Evolutionary conservation across 2,888 invertebrate genomes (phyloP).

Genomic region (Parasteatoda lunata): DNA sequence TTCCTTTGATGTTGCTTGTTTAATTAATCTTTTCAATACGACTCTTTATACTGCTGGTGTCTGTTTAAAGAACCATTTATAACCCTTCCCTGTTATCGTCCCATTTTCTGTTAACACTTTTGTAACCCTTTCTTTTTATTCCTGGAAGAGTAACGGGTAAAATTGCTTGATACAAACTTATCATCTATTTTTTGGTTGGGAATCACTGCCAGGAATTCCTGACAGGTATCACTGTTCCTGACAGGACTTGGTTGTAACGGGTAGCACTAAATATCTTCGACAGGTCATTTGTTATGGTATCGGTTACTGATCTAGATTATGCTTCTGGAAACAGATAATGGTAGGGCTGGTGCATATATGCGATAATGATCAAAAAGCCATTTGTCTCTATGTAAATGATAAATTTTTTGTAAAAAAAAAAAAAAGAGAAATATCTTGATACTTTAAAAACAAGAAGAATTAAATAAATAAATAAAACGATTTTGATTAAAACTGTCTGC

Average conservation of each 20-base stretch:
- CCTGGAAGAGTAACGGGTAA: background rate
- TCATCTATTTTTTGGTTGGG: conserved; percentile 39
- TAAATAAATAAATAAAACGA: too few species aligned
- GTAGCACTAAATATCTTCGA: conserved; percentile 28
- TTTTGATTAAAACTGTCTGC: too few species aligned
- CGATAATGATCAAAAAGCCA: too few species aligned
- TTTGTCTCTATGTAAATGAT: background rate
- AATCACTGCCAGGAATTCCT: conserved; percentile 34
- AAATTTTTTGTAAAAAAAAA: background rate
- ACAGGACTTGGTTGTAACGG: conserved; percentile 24
- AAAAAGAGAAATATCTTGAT: background rate
- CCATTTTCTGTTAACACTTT: background rate
- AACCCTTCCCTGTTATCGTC: background rate
- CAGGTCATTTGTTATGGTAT: conserved; percentile 46
- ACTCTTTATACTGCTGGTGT: background rate
- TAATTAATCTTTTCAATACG: background rate
- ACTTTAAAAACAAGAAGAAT: too few species aligned
- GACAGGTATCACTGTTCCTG: conserved; percentile 62
- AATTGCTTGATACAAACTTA: conserved; percentile 1
- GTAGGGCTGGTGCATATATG: background rate
- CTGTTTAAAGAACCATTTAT: conserved; percentile 3
- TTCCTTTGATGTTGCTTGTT: background rate
- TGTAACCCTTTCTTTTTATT: background rate
- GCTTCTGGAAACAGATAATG: background rate
- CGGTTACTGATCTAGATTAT: background rate